Base-by-base conservation (phyloP, 1,140 invertebrate species). In the Lutraria rhynchaena region DNA sequence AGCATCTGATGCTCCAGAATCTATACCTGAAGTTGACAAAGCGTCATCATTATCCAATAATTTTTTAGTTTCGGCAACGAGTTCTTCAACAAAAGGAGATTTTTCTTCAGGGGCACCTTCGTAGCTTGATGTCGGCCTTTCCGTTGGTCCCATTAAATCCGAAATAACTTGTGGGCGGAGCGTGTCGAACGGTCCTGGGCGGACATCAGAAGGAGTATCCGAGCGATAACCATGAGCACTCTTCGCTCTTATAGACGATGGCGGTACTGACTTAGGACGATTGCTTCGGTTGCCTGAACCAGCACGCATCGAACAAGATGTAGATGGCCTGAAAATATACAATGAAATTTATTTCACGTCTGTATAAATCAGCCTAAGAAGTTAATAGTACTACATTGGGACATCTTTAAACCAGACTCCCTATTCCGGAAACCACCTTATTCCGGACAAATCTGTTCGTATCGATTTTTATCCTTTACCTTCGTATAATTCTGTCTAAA, bases 21-120 rank as follows among this genome's bases (percentile, higher is more conserved):
- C 89, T 51, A 90, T 86, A 0, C 87, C 87, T 55, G 84, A 85
- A 71, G 85, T 88, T n/a, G 87, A 84, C 41, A 86, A 87, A 2
- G 86, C 80, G 17, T 88, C 87, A 46, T 87, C 87, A 61, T 85
- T 83, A 27, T 82, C 69, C n/a, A 75, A 41, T 57, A 51, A 35
- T 60, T 75, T 82, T 53, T 49, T 58, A 17, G 53, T 61, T 53
- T 71, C 81, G 9, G 65, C 65, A 27, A 27, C 57, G 5, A 74
- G 53, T 22, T 58, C 71, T 17, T 75, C 61, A 44, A 63, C 65
- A 41, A 57, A 71, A 17, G 61, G 61, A 11, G 60, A 69, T 63
- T 75, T 83, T 13, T 75, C 55, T 11, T 83, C 77, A 15, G 58
- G 46, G 5, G 80, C 31, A 11, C 44, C 44, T 51, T 80, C 74